A percentile compares a stretch with the other conserved stretches of the same genome.
Evolutionary conservation across 1,140 invertebrate genomes (phyloP).

Genomic region (Gryllus bimaculatus): DNA sequence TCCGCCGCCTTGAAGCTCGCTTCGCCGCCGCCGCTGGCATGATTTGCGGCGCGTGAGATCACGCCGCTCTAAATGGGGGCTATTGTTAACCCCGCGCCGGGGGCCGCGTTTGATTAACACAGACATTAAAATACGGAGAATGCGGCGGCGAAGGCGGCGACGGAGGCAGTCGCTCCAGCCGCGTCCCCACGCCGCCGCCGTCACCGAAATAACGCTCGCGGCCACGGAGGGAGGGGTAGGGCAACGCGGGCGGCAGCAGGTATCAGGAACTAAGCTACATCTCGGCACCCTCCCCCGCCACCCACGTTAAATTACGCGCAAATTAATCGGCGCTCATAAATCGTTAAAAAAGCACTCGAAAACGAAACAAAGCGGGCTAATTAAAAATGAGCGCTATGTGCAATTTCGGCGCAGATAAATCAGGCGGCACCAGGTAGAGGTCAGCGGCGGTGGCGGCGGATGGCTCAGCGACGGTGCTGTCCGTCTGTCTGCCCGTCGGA

Average conservation of each 20-base stretch:
- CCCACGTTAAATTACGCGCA: neutral
- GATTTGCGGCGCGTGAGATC: constrained; percentile 2
- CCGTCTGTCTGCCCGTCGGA: too few species aligned
- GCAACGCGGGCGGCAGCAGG: neutral
- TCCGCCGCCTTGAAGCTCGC: too few species aligned
- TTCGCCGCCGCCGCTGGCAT: neutral
- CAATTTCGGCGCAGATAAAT: neutral
- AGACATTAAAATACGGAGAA: neutral
- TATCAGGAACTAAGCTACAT: too few species aligned
- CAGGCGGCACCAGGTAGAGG: neutral
- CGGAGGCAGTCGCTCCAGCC: neutral
- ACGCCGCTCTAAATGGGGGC: neutral
- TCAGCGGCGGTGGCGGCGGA: neutral
- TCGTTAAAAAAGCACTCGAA: neutral
- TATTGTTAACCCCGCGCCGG: neutral
- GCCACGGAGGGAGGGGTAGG: neutral
- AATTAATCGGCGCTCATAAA: constrained; percentile 4
- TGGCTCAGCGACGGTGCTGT: too few species aligned
- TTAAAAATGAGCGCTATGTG: constrained; percentile 1
- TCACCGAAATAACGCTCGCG: too few species aligned
- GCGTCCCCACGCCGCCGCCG: too few species aligned
- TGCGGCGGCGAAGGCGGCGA: neutral
- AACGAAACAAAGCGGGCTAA: neutral
- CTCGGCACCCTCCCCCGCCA: too few species aligned
- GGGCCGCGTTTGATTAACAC: neutral